These are phyloP conservation scores for Beris morrisii DNA, from an alignment of 2,888 invertebrate species.

Conservation along the genomic window DNA sequence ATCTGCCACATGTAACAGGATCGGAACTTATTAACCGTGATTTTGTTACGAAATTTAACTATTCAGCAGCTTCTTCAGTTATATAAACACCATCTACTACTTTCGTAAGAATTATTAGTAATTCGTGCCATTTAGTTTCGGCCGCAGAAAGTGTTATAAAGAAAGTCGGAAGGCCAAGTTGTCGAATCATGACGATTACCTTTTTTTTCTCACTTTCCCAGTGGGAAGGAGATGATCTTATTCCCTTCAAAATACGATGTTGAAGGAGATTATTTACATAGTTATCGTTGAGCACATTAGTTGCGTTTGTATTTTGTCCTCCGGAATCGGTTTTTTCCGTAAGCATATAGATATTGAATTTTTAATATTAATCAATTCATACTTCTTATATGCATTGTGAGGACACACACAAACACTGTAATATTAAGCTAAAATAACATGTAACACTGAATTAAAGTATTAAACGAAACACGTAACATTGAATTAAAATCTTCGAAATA, in stretches of 20 bases:
- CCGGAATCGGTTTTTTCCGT: constrained; percentile 39
- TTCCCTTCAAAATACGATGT: constrained; percentile 35
- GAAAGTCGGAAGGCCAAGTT: constrained; percentile 22
- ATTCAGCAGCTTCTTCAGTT: constrained; percentile 34
- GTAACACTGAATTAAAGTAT: too few species aligned
- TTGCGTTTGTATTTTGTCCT: constrained; percentile 34
- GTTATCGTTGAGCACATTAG: constrained; percentile 37
- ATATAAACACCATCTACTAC: constrained; percentile 26
- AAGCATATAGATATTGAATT: constrained; percentile 35
- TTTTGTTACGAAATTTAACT: constrained; percentile 36
- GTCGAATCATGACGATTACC: constrained; percentile 23
- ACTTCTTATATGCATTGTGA: not conserved
- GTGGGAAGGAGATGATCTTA: constrained; percentile 40
- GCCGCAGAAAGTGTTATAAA: constrained; percentile 31
- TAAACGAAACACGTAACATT: too few species aligned
- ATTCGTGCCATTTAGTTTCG: constrained; percentile 39
- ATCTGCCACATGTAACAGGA: constrained; percentile 42
- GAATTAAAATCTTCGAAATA: too few species aligned
- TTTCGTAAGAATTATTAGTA: constrained; percentile 33
- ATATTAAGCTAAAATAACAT: too few species aligned
- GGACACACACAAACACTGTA: too few species aligned
- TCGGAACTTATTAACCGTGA: constrained; percentile 41
- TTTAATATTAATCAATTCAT: constrained; percentile 7
- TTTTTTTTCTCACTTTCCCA: constrained; percentile 43
- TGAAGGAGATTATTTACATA: constrained; percentile 39